These are phyloP conservation scores for Dendrocopos noguchii DNA, from an alignment of 2,113 vertebrate species.

Conservation along the genomic window DNA sequence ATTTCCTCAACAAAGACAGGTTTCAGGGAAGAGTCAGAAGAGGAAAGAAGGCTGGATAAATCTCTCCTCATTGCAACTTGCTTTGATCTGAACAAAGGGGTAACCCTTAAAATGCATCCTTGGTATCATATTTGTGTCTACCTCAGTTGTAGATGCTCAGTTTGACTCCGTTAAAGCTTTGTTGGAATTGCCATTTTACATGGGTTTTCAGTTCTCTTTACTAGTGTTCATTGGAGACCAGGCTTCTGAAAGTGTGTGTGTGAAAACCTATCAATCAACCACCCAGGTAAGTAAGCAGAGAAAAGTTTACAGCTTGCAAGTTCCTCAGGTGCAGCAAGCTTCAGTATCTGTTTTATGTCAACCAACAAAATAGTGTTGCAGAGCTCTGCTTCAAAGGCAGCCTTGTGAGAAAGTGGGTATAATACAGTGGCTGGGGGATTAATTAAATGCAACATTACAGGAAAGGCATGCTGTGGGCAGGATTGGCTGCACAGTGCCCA, in stretches of 20 bases:
- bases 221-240: background rate
- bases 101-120: background rate
- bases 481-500: background rate
- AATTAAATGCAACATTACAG: background rate
- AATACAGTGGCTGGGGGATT: background rate
- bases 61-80: background rate
- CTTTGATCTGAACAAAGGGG: background rate
- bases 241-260: background rate
- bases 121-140: background rate
- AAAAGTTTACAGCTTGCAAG: background rate
- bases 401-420: background rate
- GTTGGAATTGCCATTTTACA: background rate
- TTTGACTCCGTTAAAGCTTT: background rate
- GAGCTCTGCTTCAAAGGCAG: background rate
- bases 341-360: background rate
- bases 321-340: background rate
- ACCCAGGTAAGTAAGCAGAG: background rate
- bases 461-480: accelerated
- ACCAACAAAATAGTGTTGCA: background rate
- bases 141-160: background rate
- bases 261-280: background rate
- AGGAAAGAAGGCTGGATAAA: background rate
- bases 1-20: background rate
- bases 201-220: background rate
- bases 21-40: background rate